These are phyloP conservation scores for Drosophila paulistorum DNA, from an alignment of 1,140 invertebrate species.

Conservation along the genomic window DNA sequence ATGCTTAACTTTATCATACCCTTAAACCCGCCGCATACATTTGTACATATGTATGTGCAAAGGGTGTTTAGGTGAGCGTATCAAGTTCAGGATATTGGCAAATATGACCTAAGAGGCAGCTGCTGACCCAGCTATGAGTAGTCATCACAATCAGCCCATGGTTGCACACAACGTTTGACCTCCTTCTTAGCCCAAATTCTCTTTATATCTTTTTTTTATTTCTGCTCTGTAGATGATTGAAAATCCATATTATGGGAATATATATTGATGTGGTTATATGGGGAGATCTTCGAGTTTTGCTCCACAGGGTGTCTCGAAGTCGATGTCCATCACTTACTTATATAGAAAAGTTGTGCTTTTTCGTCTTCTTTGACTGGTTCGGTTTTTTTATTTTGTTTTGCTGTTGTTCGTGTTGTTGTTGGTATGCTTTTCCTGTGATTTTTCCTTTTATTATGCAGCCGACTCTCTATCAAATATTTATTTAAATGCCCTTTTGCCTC, in stretches of 20 bases:
- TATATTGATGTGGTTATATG: too few relatives aligned
- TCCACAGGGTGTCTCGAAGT: too few relatives aligned
- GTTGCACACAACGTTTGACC: too few relatives aligned
- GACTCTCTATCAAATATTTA: slow-evolving; percentile 76
- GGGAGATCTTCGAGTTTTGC: too few relatives aligned
- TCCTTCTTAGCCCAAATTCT: too few relatives aligned
- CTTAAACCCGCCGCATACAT: not conserved
- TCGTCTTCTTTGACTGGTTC: not conserved
- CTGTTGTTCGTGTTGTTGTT: slow-evolving; percentile 1
- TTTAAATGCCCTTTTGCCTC: slow-evolving; percentile 51
- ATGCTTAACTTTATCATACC: slow-evolving; percentile 52
- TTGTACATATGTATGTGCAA: not conserved
- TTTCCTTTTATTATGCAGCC: slow-evolving; percentile 45
- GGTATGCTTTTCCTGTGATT: slow-evolving; percentile 49
- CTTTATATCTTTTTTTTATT: too few relatives aligned
- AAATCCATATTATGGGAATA: too few relatives aligned
- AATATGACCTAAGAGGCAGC: not conserved
- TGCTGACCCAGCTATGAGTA: too few relatives aligned
- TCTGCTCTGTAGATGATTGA: too few relatives aligned
- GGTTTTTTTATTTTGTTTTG: not conserved
- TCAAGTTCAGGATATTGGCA: not conserved
- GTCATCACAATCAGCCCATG: too few relatives aligned
- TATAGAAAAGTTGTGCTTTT: too few relatives aligned
- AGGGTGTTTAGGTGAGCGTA: not conserved
- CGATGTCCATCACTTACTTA: too few relatives aligned